Evolutionary conservation across 2,113 vertebrate genomes (phyloP), one percentile per base, ranked within the genome.

Genomic region (Pseudolaguvia tuberculata): DNA sequence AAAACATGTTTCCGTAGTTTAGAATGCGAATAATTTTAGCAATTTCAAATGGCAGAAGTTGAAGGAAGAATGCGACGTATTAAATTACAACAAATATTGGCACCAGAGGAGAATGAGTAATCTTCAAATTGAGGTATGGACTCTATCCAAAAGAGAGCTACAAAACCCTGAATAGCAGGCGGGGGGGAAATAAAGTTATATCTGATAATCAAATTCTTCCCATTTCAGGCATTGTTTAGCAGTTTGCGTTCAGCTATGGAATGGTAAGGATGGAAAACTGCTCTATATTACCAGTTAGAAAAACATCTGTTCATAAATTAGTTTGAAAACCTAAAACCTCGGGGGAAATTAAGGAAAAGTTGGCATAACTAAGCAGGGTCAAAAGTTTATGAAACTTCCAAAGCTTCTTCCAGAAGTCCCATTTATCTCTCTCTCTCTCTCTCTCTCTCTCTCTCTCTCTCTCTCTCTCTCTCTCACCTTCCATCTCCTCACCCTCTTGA

Each of bases 351-450:
- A 85, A 39, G 39, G 31, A 81, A 75, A 39, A 78, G 80, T 81
- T 78, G 62, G 83, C 76, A 42, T 78, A 77, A 75, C 83, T 87
- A 85, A 85, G 84, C 80, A 83, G 75, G 89, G 88, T 89, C 89
- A 89, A 87, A 87, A 85, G 88, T 88, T 88, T 88, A 90, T 84
- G 79, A 86, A 85, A 81, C 88, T 88, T 88, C 85, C 80, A 83
- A 78, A 85, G 83, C 86, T 88, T 86, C 76, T 14, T 65, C 39
- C 48, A 85, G 85, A 89, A 85, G 85, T 73, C 75, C 65, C 75
- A 78, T 59, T 81, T 86, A 84, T 35, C 81, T 87, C 85, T 88
- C 85, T 84, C 86, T 83, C 90, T 86, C 84, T 84, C 83, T 84
- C 81, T 68, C 61, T n/a, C 76, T 78, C 47, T 45, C 62, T 72